A percentile compares a stretch with the other conserved stretches of the same genome.
Evolutionary conservation across 2,888 invertebrate species (phyloP).

Genomic region (Cheilosia vulpina): DNA sequence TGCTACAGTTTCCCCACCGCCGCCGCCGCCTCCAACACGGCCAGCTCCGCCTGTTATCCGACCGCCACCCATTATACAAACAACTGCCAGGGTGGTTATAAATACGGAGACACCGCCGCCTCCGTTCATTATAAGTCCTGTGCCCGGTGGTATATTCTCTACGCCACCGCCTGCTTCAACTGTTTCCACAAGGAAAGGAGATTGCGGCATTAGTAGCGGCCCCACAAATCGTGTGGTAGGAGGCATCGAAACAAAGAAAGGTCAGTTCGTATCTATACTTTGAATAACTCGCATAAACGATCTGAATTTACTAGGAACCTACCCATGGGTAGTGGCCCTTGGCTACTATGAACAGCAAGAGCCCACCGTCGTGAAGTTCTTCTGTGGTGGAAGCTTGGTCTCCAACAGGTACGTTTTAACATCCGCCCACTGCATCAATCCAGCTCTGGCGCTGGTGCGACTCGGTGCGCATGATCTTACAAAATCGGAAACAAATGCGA

Average conservation of each 20-base stretch:
- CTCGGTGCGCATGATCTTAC: slow-evolving; percentile 90
- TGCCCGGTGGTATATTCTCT: slow-evolving; percentile 24
- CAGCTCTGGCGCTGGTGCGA: slow-evolving; percentile 85
- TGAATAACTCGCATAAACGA: not conserved
- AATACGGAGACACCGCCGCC: not conserved
- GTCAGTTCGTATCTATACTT: slow-evolving; percentile 70
- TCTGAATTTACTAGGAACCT: slow-evolving; percentile 84
- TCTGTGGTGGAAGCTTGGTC: slow-evolving; percentile 91
- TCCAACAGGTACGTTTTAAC: slow-evolving; percentile 88
- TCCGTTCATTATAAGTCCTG: slow-evolving; percentile 18
- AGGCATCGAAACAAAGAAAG: slow-evolving; percentile 79
- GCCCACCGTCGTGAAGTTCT: slow-evolving; percentile 84
- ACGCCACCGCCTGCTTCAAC: not conserved
- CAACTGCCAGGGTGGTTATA: not conserved
- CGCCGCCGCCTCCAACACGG: not conserved
- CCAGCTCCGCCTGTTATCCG: not conserved
- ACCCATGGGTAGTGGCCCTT: slow-evolving; percentile 94
- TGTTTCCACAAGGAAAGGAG: not conserved
- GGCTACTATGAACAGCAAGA: slow-evolving; percentile 84
- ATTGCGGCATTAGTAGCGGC: slow-evolving; percentile 85
- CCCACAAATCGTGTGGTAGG: slow-evolving; percentile 86
- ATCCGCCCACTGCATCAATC: slow-evolving; percentile 85
- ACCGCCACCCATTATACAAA: not conserved
- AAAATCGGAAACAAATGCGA: slow-evolving; percentile 85
- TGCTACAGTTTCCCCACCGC: not conserved